Evolutionary conservation across 2,888 invertebrate species (phyloP), one percentile per base, ranked within the genome.

Genomic region (Chouioia cunea): DNA sequence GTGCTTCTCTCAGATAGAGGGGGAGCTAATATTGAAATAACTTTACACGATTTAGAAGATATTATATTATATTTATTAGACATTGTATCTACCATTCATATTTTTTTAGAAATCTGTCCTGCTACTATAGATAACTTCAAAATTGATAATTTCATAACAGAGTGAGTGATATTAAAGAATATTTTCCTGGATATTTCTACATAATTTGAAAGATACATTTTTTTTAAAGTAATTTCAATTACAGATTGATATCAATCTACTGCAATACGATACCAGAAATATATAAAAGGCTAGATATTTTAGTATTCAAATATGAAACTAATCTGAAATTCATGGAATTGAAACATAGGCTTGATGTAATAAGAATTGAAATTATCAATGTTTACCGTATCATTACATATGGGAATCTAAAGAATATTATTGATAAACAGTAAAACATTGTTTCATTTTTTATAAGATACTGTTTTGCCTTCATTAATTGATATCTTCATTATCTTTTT

Each of bases 201-300:
- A 27, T 27, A 2, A 27, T 27, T 27, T 27, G 6, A 27, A 4
- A 53, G 46, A 20, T 62, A n/a, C 43, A 1, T 47, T 16, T 43
- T n/a, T 16, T 46, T 6, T n/a, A 27, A 44, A 18, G 14, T 36
- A 14, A 18, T 6, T 15, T 73, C 76, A 75, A 65, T 86, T 87
- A 57, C 87, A 94, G 93, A 84, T 88, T 96, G 84, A 90, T 93
- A 74, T 89, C 89, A 74, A 89, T 94, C 74, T 96, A 96, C 85
- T 93, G 93, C 76, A 89, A 89, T 77, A 90, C 92, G 4, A 89
- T 95, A 75, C 91, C 93, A 15, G 88, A 89, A 76, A 81, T 96
- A 70, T 92, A 92, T 81, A 90, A 91, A 79, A 89, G 88, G 73
- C 82, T 93, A 23, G 87, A 88, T 59, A 84, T 86, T 65, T 76